These are phyloP conservation scores for Bovichtus diacanthus DNA, from an alignment of 2,797 vertebrate genomes.

Conservation along the genomic window DNA sequence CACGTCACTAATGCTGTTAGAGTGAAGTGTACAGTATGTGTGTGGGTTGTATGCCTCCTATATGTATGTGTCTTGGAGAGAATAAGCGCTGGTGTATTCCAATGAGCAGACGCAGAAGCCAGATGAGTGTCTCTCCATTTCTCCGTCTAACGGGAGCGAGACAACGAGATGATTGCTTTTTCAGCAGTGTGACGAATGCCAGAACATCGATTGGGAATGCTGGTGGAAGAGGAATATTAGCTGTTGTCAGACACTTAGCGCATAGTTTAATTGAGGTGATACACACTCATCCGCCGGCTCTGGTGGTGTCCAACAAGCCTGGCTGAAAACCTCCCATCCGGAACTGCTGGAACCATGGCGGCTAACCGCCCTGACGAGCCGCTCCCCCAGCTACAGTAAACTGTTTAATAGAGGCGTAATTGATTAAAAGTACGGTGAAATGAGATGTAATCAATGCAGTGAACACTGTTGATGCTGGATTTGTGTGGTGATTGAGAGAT, in stretches of 20 bases:
- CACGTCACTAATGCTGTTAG: neutral
- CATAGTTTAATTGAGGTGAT: slow-evolving; percentile 87
- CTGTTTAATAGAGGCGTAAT: slow-evolving; percentile 75
- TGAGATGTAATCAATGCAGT: slow-evolving; percentile 58
- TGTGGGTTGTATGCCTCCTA: neutral
- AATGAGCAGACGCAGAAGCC: slow-evolving; percentile 28
- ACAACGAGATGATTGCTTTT: slow-evolving; percentile 87
- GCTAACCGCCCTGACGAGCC: slow-evolving; percentile 70
- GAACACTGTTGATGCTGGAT: slow-evolving; percentile 15
- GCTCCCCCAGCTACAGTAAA: slow-evolving; percentile 59
- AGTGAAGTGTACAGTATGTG: neutral
- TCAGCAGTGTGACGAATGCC: slow-evolving; percentile 81
- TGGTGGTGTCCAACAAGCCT: slow-evolving; percentile 83
- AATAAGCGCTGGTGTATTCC: slow-evolving; percentile 15
- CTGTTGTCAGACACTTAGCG: slow-evolving; percentile 88
- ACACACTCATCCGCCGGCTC: slow-evolving; percentile 80
- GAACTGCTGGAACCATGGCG: slow-evolving; percentile 76
- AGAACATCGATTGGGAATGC: slow-evolving; percentile 85
- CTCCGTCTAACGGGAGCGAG: slow-evolving; percentile 66
- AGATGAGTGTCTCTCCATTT: slow-evolving; percentile 60
- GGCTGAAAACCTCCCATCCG: slow-evolving; percentile 84
- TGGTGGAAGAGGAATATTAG: slow-evolving; percentile 85
- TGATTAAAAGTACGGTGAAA: slow-evolving; percentile 73
- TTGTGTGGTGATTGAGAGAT: slow-evolving; percentile 34
- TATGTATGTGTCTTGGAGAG: slow-evolving; percentile 12